Evolutionary conservation across 2,113 vertebrate species (phyloP).

Genomic region (Thalassoma bifasciatum): DNA sequence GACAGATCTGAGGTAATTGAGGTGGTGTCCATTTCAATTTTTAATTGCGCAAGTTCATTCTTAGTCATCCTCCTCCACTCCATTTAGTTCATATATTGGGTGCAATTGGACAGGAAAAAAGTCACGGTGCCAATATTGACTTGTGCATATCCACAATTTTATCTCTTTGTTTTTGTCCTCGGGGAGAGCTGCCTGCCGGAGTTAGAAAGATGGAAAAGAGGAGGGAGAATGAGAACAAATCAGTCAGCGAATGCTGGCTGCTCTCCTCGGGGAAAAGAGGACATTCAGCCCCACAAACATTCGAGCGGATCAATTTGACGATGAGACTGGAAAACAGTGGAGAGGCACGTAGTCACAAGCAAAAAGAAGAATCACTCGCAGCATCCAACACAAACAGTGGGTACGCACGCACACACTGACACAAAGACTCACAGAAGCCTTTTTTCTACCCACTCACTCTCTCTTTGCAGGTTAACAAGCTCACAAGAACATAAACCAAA

Average conservation of each 20-base stretch:
- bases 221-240: conserved; percentile 13
- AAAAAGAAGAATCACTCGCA: conserved; percentile 13
- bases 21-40: conserved; percentile 9
- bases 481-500: conserved; percentile 31
- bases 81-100: not conserved
- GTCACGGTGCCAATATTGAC: conserved; percentile 20
- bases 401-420: not conserved
- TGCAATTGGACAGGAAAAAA: not conserved
- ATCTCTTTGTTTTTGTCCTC: conserved; percentile 41
- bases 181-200: conserved; percentile 13
- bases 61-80: not conserved
- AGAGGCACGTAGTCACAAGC: conserved; percentile 31
- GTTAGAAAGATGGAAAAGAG: conserved; percentile 28
- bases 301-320: conserved; percentile 56
- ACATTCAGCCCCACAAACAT: conserved; percentile 52
- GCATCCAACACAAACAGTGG: not conserved
- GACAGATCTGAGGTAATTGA: not conserved
- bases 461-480: conserved; percentile 39
- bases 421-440: conserved; percentile 21
- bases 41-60: not conserved
- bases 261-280: conserved; percentile 36
- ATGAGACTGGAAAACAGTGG: conserved; percentile 28
- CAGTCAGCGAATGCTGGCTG: conserved; percentile 23
- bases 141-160: conserved; percentile 15
- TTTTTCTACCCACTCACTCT: conserved; percentile 43